Percentiles rank a stretch among this genome's conserved stretches.
Conservation (phyloP, 2,888 invertebrate genomes). For the Brenthis daphne region DNA sequence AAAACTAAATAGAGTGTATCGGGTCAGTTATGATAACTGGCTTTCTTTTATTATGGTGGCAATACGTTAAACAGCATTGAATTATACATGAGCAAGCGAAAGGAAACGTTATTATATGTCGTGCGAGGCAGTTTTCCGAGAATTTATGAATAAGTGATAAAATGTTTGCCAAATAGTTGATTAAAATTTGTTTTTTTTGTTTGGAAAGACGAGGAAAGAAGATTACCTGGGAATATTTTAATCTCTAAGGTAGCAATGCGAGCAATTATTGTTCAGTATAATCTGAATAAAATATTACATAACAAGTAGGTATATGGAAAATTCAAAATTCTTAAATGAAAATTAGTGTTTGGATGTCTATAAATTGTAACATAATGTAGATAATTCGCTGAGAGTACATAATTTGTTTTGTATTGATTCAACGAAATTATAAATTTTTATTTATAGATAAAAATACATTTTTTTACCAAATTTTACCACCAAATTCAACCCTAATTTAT, state of each 20-base stretch:
- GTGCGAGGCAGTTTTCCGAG: constrained; percentile 14
- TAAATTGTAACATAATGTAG: background rate
- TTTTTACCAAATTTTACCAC: background rate
- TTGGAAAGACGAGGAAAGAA: background rate
- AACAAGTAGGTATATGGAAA: too few species aligned
- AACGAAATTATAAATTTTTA: background rate
- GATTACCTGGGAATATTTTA: too few species aligned
- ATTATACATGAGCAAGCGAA: constrained; percentile 29
- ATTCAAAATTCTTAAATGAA: too few species aligned
- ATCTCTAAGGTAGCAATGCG: too few species aligned
- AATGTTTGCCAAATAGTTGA: background rate
- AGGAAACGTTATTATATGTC: constrained; percentile 21
- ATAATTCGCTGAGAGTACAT: background rate
- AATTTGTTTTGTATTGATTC: background rate
- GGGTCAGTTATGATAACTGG: constrained; percentile 29
- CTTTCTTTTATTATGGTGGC: constrained; percentile 22
- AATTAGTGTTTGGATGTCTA: background rate
- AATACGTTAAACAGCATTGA: constrained; percentile 14
- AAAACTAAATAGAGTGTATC: constrained; percentile 21
- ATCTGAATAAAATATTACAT: too few species aligned
- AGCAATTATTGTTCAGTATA: too few species aligned
- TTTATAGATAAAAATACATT: background rate
- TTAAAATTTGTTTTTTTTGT: background rate
- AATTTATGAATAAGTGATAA: background rate
- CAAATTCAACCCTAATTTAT: constrained; percentile 16